phyloP scores from a whole-genome alignment of 2,113 vertebrate genomes.

The Sula dactylatra region DNA sequence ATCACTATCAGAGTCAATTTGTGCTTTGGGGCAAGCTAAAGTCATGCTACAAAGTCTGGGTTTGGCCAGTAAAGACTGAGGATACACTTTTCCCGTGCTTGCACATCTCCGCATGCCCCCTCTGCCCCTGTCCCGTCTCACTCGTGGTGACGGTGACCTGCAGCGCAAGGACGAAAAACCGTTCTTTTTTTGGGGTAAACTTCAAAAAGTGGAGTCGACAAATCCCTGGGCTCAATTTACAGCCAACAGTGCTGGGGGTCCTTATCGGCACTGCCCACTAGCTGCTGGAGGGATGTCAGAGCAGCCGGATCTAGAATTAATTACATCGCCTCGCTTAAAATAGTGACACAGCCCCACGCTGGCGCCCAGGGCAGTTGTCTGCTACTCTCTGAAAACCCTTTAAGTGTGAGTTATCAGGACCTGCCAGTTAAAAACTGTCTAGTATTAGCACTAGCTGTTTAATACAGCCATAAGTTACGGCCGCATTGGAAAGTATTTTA shows the following conservation, averaged over 20 bases:
- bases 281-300: neutral
- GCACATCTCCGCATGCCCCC: fast-evolving
- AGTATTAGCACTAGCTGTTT: neutral
- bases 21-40: neutral
- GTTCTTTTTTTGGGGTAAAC: neutral
- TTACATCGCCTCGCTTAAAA: neutral
- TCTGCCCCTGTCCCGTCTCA: neutral
- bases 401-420: neutral
- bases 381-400: neutral
- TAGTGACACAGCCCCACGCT: neutral
- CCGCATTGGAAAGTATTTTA: neutral
- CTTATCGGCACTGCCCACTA: neutral
- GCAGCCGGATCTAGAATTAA: neutral
- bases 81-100: neutral
- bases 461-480: neutral
- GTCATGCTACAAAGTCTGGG: neutral
- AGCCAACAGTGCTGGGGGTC: neutral
- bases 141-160: fast-evolving
- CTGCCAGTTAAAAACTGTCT: neutral
- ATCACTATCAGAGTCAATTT: neutral
- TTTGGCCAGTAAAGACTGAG: neutral
- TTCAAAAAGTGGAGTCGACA: neutral
- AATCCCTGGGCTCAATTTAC: neutral
- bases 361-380: neutral
- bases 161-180: neutral